Base-by-base conservation (phyloP, 2,888 invertebrate species). In the Troides helena region DNA sequence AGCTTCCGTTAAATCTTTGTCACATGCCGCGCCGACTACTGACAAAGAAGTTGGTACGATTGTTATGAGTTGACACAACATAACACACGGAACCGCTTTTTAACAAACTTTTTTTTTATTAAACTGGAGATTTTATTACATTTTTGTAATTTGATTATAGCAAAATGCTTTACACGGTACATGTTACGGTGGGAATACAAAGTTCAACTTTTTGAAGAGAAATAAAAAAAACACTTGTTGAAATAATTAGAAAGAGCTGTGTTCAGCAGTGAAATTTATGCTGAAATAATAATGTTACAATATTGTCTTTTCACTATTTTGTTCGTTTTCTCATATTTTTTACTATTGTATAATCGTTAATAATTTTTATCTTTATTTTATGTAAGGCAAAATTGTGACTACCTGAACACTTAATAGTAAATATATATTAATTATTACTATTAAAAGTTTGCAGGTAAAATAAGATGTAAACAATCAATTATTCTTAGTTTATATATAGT, bases 1-100 rank as follows among this genome's bases (percentile, higher is more conserved):
- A 78, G 74, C 85, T 85, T 84, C 86, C 86, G 84, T 85, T 76
- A 77, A 74, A 73, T 75, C 66, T 70, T 36, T 71, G 65, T 71
- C 72, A 73, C 74, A 67, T 75, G 83, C 87, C 90, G 89, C 75
- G 83, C 87, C 89, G 89, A 78, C 81, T 73, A 75, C 72, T 72
- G 66, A 73, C 73, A 78, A 84, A 87, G 83, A 81, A 77, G 67
- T 74, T 74, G 30, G 71, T 72, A 57, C 73, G 73, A 78, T 77
- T 78, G 76, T 78, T 74, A 73, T 67, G 66, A 72, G 72, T 76
- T 83, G 84, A 85, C 83, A 84, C 77, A 85, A 83, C 78, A 81
- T 82, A 81, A 80, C 77, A 79, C 82, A 79, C 80, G 79, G 82
- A 80, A 77, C 79, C 75, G 75, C 77, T 85, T 84, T 84, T 85